Conservation (phyloP, 2,797 vertebrate species). For the Eidolon dupreanum region DNA sequence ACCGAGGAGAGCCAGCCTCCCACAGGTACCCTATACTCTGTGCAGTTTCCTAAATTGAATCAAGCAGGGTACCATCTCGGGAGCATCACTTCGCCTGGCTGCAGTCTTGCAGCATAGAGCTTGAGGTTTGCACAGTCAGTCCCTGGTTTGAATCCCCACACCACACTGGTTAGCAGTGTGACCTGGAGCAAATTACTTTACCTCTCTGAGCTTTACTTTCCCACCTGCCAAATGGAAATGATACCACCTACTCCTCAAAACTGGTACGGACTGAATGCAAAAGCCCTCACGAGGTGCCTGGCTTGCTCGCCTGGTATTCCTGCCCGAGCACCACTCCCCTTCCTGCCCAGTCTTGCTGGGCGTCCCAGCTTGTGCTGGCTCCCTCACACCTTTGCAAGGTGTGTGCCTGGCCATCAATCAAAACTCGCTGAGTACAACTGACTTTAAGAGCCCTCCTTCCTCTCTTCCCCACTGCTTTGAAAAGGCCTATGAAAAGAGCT, state of each 20-base stretch:
- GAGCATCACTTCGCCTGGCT: neutral
- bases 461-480: neutral
- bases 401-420: fast-evolving
- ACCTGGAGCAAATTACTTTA: neutral
- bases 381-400: neutral
- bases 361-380: neutral
- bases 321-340: neutral
- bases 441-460: neutral
- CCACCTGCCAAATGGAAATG: neutral
- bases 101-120: neutral
- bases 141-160: neutral
- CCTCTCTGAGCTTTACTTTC: neutral
- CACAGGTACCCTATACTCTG: neutral
- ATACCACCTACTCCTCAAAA: neutral
- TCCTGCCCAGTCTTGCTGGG: neutral
- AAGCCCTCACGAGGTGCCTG: neutral
- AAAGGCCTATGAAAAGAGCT: neutral
- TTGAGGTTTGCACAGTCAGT: neutral
- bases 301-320: neutral
- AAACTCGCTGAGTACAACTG: neutral
- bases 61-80: neutral
- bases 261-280: neutral
- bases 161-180: fast-evolving
- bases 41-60: neutral
- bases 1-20: fast-evolving